Evolutionary conservation across 2,888 invertebrate genomes (phyloP).

Genomic region (Crioceris asparagi): DNA sequence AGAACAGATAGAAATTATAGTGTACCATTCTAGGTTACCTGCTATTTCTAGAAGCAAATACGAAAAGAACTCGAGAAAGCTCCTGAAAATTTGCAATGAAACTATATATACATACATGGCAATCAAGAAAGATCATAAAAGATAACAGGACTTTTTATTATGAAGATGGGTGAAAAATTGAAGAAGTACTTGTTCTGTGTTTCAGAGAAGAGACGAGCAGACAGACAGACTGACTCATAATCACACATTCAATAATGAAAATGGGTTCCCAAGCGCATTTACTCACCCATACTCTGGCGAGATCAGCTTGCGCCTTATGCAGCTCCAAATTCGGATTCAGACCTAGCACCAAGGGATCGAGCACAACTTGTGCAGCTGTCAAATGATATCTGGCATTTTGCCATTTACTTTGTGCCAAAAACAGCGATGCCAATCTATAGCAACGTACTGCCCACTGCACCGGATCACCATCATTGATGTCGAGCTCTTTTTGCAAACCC

Average conservation of each 20-base stretch:
- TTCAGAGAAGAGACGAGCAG: no score
- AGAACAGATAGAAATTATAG: not conserved
- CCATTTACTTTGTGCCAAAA: constrained; percentile 41
- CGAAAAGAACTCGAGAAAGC: not conserved
- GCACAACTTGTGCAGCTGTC: constrained; percentile 47
- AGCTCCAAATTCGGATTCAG: constrained; percentile 26
- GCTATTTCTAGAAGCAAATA: not conserved
- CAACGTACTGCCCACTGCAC: constrained; percentile 47
- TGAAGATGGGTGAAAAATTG: no score
- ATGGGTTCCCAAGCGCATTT: not conserved
- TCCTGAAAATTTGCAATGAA: no score
- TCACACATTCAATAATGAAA: not conserved
- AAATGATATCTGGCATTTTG: constrained; percentile 48
- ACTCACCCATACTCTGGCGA: constrained; percentile 48
- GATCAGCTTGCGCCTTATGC: constrained; percentile 29
- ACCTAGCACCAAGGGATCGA: constrained; percentile 45
- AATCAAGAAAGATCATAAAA: no score
- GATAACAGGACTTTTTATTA: no score
- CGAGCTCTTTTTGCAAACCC: constrained; percentile 45
- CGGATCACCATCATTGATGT: constrained; percentile 46
- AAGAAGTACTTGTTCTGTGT: no score
- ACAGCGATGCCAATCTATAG: constrained; percentile 38
- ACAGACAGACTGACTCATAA: no score
- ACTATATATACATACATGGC: no score
- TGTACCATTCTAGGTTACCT: not conserved